Base-by-base conservation (phyloP, 2,888 invertebrate genomes). In the Caenorhabditis uteleia region DNA sequence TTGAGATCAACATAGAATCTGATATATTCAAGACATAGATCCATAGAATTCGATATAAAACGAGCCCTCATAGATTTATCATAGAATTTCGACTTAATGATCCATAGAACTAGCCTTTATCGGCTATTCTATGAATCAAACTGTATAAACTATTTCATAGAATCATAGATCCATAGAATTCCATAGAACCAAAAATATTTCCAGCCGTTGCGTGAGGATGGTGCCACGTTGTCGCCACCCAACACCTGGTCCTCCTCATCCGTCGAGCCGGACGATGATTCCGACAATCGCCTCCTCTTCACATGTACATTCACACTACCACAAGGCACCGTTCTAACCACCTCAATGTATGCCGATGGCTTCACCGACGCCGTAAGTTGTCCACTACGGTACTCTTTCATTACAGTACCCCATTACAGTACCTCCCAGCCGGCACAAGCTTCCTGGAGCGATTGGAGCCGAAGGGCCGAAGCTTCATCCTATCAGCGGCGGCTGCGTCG, bases 401-500 rank as follows among this genome's bases (percentile, higher is more conserved):
- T n/a, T 34, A 7, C 8, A 34, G n/a, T 5, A 34, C 34, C 7
- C 3, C 8, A 20, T 47, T 49, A 8, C 49, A 54, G 36, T 65
- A 65, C 23, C 45, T 65, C n/a, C 46, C 54, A 23, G 33, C 50
- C 10, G 65, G 65, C 20, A 33, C 45, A 25, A 59, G 51, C 43
- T 65, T 65, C 25, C 26, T 65, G 55, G 25, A 45, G 8, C 39
- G 48, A 26, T 44, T 75, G 23, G 69, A 70, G 40, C 66, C 66
- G 26, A 74, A 69, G 38, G 71, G 68, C 29, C 71, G 70, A 50
- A 57, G 59, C 20, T 74, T 74, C 47, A 65, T 75, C 33, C 50
- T 75, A 29, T 74, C 75, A 6, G 73, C 74, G 12, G 71, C 75
- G 8, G 68, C 68, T 27, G 67, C 70, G n/a, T 71, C 74, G 0